Conservation (phyloP, 2,113 vertebrate genomes). For the Catharus fuscescens region DNA sequence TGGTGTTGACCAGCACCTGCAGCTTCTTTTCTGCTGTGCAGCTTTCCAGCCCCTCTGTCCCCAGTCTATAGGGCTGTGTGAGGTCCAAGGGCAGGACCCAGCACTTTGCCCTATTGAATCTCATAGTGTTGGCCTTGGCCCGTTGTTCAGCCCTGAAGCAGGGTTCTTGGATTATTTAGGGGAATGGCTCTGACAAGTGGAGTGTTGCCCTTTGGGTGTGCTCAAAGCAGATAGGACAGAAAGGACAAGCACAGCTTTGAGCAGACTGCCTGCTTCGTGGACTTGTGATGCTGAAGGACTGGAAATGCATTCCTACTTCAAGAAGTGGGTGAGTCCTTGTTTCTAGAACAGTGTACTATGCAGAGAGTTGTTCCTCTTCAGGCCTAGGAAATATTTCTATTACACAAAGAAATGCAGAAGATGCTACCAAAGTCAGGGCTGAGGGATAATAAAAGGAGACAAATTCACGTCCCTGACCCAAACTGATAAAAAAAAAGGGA, state of each 20-base stretch:
- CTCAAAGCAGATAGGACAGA: not conserved
- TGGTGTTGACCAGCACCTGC: accelerated
- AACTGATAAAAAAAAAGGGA: not conserved
- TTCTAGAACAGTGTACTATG: not conserved
- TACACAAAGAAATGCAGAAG: not conserved
- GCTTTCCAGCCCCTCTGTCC: not conserved
- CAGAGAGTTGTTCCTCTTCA: not conserved
- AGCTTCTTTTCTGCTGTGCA: not conserved
- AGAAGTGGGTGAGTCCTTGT: not conserved
- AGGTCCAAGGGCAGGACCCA: too few species aligned
- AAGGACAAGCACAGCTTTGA: not conserved
- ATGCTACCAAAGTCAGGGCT: not conserved
- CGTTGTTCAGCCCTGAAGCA: accelerated
- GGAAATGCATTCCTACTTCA: not conserved
- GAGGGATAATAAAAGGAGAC: not conserved
- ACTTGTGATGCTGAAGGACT: not conserved
- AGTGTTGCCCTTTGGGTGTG: not conserved
- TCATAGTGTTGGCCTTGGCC: not conserved
- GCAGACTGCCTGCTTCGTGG: not conserved
- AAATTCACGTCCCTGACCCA: not conserved
- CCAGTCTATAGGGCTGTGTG: too few species aligned
- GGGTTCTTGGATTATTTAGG: not conserved
- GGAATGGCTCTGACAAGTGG: not conserved
- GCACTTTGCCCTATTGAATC: too few species aligned
- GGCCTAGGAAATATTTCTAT: not conserved